These are phyloP conservation scores for Anhinga anhinga DNA, from an alignment of 2,113 vertebrate species.

Conservation along the genomic window DNA sequence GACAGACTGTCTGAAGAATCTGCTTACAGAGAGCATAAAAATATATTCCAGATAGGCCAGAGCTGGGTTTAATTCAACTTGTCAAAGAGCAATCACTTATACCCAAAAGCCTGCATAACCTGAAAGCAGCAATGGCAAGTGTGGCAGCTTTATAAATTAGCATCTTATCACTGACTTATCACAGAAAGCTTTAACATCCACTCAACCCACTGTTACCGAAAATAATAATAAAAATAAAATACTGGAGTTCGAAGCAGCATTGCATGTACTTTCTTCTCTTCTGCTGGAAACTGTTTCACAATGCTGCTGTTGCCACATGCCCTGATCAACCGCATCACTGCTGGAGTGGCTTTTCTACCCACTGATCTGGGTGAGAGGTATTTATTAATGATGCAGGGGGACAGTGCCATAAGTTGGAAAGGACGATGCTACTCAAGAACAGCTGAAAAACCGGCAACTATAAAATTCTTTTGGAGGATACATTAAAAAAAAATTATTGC, in stretches of 20 bases:
- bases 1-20: not conserved
- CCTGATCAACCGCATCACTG: not conserved
- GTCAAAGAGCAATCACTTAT: not conserved
- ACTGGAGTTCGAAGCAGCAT: not conserved
- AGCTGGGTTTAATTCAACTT: not conserved
- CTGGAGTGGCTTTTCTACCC: not conserved
- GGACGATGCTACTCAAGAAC: fast-evolving
- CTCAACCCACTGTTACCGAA: not conserved
- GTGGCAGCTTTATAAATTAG: not conserved
- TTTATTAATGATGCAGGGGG: not conserved
- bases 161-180: not conserved
- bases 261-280: not conserved
- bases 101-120: not conserved
- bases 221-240: not conserved
- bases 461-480: not conserved
- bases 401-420: not conserved
- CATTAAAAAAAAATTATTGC: no score
- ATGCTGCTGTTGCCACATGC: fast-evolving
- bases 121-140: not conserved
- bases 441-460: not conserved
- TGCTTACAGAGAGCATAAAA: not conserved
- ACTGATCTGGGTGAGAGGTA: not conserved
- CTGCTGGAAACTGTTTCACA: not conserved
- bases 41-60: not conserved
- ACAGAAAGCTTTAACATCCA: not conserved